These are phyloP conservation scores for Smutsia gigantea DNA, from an alignment of 2,797 vertebrate genomes.

Conservation along the genomic window DNA sequence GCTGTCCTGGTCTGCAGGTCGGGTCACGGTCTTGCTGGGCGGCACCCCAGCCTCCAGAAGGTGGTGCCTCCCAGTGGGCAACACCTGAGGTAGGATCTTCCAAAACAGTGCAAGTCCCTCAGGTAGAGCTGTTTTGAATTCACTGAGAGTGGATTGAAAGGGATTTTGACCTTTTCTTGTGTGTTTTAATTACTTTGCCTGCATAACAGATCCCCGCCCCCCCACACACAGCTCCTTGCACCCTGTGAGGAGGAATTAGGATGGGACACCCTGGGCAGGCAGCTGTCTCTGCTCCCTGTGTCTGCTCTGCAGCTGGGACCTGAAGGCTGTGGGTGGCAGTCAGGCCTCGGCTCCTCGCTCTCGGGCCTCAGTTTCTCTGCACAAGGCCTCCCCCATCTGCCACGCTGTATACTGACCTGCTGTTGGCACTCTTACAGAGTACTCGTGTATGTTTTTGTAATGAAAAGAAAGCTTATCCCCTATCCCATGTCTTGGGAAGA, in stretches of 20 bases:
- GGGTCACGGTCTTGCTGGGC: neutral
- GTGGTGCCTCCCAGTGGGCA: too few species aligned
- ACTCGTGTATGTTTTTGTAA: too few species aligned
- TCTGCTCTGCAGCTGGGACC: neutral
- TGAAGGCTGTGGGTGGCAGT: rapidly evolving
- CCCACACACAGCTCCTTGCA: rapidly evolving
- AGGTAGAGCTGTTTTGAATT: rapidly evolving
- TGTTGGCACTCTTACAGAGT: too few species aligned
- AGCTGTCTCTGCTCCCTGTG: rapidly evolving
- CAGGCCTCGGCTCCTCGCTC: neutral
- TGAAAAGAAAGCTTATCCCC: neutral
- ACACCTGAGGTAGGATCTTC: rapidly evolving
- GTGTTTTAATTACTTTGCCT: neutral
- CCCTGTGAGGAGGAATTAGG: neutral
- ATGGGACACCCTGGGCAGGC: rapidly evolving
- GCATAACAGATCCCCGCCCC: rapidly evolving
- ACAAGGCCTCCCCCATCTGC: neutral
- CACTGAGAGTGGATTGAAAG: too few species aligned
- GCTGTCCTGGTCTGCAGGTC: too few species aligned
- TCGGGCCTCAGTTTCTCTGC: neutral
- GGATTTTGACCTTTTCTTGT: neutral
- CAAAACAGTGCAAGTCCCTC: rapidly evolving
- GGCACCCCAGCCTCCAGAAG: too few species aligned
- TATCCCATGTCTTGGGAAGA: neutral
- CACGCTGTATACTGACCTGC: rapidly evolving